Evolutionary conservation across 92 coral and sea anemone genomes (phyloP), one percentile per base, ranked within the genome.

Genomic region (Hydrozoanthus gracilis): DNA sequence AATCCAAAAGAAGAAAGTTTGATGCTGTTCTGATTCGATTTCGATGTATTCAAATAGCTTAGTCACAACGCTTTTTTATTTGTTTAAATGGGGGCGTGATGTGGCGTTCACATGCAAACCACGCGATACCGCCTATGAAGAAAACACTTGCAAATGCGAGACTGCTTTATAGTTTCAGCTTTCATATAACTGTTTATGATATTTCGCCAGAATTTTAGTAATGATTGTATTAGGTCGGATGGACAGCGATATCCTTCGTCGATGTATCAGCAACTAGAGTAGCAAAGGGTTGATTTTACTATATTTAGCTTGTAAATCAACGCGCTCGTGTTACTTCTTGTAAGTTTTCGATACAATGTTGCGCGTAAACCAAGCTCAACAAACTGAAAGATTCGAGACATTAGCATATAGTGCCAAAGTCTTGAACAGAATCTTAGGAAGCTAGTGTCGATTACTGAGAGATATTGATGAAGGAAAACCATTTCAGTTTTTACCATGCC

Each of bases 381-480:
- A 75, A 72, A 49, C 11, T 47, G 55, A 72, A 13, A 72, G n/a
- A 10, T 3, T 72, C 12, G 39, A 80, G 48, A 62, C 17, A 64
- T 49, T 80, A 47, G 85, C 73, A 80, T 64, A 80, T 80, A 16
- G 85, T 64, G 66, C 66, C 17, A 62, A 64, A 80, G 66, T 58
- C 68, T 80, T 62, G 73, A 46, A 49, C 58, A 27, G 39, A 27
- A 27, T 27, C 39, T 48, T 79, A 12, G 62, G 35, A 17, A 44
- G 60, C 50, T n/a, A 44, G 51, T 64, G 64, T 65, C 20, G 55
- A 18, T 50, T n/a, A 80, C 2, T 48, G 85, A n/a, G 27, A 50
- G 73, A 61, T 54, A 49, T 46, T 18, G 64, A 73, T 52, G 8
- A 8, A 18, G 8, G 18, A 80, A 80, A 62, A 62, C 10, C 54